These are phyloP conservation scores for Ammodytes marinus DNA, from an alignment of 2,113 vertebrate genomes.

Conservation along the genomic window DNA sequence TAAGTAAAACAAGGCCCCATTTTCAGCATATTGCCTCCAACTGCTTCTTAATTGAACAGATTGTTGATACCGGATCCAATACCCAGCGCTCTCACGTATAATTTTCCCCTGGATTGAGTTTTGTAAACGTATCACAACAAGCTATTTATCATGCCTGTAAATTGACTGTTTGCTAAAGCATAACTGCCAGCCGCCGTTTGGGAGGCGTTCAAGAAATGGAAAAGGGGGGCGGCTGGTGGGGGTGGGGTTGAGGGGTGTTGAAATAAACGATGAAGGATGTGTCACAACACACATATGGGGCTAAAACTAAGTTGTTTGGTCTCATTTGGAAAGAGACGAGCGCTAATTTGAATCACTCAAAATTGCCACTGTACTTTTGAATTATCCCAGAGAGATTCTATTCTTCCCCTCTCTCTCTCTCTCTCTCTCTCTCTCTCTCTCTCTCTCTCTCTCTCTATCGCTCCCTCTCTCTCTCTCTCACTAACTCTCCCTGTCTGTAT, in stretches of 20 bases:
- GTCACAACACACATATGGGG: conserved; percentile 77
- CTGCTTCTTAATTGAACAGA: conserved; percentile 95
- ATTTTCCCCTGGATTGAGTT: conserved; percentile 93
- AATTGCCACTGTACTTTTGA: conserved; percentile 73
- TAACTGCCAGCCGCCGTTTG: conserved; percentile 90
- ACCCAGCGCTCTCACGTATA: conserved; percentile 91
- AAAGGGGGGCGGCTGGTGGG: conserved; percentile 83
- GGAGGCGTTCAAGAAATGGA: conserved; percentile 91
- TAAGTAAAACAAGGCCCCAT: conserved; percentile 79
- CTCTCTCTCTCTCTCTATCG: conserved; percentile 24
- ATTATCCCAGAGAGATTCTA: conserved; percentile 64
- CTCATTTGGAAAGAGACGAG: conserved; percentile 80
- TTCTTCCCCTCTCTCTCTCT: conserved; percentile 44
- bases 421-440: conserved; percentile 13
- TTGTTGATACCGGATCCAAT: conserved; percentile 94
- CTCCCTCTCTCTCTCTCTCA: conserved; percentile 22
- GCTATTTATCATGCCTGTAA: conserved; percentile 95
- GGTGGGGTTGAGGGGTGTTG: conserved; percentile 86
- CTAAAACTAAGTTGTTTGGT: conserved; percentile 78
- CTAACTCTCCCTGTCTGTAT: conserved; percentile 25
- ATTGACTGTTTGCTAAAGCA: conserved; percentile 97
- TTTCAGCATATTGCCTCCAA: conserved; percentile 92
- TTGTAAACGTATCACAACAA: conserved; percentile 92
- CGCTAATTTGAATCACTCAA: conserved; percentile 77
- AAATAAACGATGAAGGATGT: conserved; percentile 90